phyloP scores from a whole-genome alignment of 2,888 invertebrate genomes.

The Helobdella robusta region DNA sequence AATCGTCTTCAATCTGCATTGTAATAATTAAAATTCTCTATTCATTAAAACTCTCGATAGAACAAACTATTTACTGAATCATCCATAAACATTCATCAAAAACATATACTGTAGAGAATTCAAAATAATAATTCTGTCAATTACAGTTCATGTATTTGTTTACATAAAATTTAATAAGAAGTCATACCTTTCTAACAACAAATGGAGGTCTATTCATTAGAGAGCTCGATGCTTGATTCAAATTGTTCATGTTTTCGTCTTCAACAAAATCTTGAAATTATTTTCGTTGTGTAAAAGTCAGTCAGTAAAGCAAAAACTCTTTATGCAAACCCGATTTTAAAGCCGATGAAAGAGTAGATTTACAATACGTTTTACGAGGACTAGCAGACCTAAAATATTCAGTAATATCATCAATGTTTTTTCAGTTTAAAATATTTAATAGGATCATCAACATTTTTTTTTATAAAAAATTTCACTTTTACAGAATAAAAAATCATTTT shows the following conservation, averaged over 20 bases:
- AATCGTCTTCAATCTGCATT: slow-evolving; percentile 25
- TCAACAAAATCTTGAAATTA: slow-evolving; percentile 1
- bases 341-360: slow-evolving; percentile 15
- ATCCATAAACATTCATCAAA: neutral
- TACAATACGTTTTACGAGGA: slow-evolving; percentile 9
- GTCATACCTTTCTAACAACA: slow-evolving; percentile 26
- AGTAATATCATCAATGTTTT: too few relatives aligned
- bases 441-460: too few relatives aligned
- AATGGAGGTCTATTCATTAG: slow-evolving; percentile 21
- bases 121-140: too few relatives aligned
- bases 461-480: too few relatives aligned
- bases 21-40: neutral
- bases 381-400: slow-evolving; percentile 4
- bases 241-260: neutral
- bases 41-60: neutral
- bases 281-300: neutral
- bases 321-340: too few relatives aligned
- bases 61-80: neutral
- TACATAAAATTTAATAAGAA: neutral
- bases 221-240: slow-evolving; percentile 4
- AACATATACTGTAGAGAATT: too few relatives aligned
- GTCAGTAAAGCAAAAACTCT: too few relatives aligned
- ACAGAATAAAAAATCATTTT: too few relatives aligned
- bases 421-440: too few relatives aligned
- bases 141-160: too few relatives aligned